Base-by-base conservation (phyloP, 1,140 invertebrate species). In the Panagrolaimus sp. region DNA sequence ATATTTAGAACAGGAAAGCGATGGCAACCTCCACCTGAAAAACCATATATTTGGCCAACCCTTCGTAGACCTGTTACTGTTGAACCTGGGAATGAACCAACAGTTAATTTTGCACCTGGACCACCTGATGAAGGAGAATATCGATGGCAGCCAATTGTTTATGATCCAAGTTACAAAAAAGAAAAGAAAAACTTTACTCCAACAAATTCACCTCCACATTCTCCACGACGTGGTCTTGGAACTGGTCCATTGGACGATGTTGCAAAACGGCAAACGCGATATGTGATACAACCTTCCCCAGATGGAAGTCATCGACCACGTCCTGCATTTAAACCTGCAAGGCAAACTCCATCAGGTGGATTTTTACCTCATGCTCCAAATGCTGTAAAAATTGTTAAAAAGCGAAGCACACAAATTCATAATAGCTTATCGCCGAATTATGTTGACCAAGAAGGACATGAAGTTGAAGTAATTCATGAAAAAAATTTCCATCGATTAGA, bases 331-430 rank as follows among this genome's bases (percentile, higher is more conserved):
- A 67, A 67, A 67, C 48, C 65, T n/a, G 46, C 70, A 14, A 48
- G 80, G 38, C 63, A 71, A 44, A 63, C 78, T 0, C 80, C 80
- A 48, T 53, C 62, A 20, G 80, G 79, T 11, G 81, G 80, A 1
- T 82, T 82, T 68, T 66, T 72, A 16, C 80, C 80, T 7, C 80
- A 82, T 72, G 80, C 80, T 27, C 80, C 80, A 14, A 82, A 82
- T 68, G 74, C 76, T 16, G 67, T 81, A 16, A 80, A 81, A 46
- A 70, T 81, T 45, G 69, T 79, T 16, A 78, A 79, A 38, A 73
- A 73, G 62, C 53, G 76, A 48, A 72, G 62, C 13, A 63, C 44
- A 9, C 70, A 75, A 9, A 63, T 72, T 8, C 76, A 75, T 38
- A 66, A 66, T 11, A 70, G 62, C 20, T 46, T 63, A 16, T 51